Base-by-base conservation (phyloP, 2,888 invertebrate species). In the Plagiodera versicolora region DNA sequence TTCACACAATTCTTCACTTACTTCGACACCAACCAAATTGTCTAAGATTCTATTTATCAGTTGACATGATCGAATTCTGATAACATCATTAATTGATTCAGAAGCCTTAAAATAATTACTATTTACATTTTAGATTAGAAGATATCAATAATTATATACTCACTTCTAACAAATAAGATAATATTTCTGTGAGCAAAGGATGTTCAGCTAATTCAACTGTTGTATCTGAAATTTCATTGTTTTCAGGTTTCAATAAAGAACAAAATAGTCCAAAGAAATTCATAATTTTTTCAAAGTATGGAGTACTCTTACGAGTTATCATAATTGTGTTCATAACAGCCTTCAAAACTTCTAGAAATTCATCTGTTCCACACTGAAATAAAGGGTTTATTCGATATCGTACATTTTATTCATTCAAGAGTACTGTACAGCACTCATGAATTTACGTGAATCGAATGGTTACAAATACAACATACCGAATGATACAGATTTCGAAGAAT, bases 1-100 rank as follows among this genome's bases (percentile, higher is more conserved):
- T 64, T 90, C 88, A 75, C 89, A 94, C 3, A 93, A 81, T 19
- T 85, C 83, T 78, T 91, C 92, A 72, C 91, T 92, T 1, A 94
- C 82, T 1, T 91, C 69, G 16, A 55, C 87, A 18, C 88, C 87
- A 1, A 90, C 90, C 63, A 94, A 83, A 17, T 88, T 87, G 54
- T 86, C 84, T 4, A 95, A 81, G 48, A 94, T 84, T 71, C 88
- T 87, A 64, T 90, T 90, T 32, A 94, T 82, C 72, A 93, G 84
- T 76, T 91, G 89, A 74, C 93, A 94, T 0, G 90, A 84, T 49
- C 92, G 84, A 78, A 87, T 90, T 20, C 94, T 83, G 16, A 92
- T 83, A 19, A 79, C 82, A 67, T 77, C 82, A 39, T 82, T 81
- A 18, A 80, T 82, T 11, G 84, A 83, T 30, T 79, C 80, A 75